phyloP scores from a whole-genome alignment of 2,888 invertebrate species.

The Stenodera caucasica region DNA sequence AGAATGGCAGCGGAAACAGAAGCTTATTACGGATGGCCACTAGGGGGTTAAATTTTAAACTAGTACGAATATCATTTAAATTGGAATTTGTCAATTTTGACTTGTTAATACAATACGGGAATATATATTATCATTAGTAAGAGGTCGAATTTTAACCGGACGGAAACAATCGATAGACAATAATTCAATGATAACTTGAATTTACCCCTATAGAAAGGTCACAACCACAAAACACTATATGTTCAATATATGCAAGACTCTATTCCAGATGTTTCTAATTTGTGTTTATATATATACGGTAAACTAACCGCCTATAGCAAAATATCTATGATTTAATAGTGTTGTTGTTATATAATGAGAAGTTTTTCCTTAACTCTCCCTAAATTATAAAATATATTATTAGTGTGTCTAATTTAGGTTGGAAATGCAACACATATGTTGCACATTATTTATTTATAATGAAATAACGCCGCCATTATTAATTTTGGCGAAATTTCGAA shows the following conservation, averaged over 20 bases:
- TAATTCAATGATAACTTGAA: conserved; percentile 35
- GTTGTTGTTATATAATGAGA: conserved; percentile 45
- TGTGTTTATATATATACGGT: conserved; percentile 27
- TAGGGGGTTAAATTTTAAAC: too few species aligned
- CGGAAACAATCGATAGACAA: conserved; percentile 55
- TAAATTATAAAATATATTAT: conserved; percentile 33
- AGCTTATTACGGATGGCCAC: conserved; percentile 47
- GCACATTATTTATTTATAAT: conserved; percentile 27
- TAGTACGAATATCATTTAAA: background rate
- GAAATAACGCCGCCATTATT: background rate
- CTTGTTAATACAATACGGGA: background rate
- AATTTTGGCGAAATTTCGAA: conserved; percentile 6
- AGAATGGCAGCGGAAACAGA: conserved; percentile 41
- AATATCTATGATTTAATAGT: conserved; percentile 41
- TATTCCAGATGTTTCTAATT: conserved; percentile 48
- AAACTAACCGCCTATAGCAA: conserved; percentile 39
- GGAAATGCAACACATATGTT: conserved; percentile 31
- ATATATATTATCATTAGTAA: background rate
- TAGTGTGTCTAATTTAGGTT: conserved; percentile 36
- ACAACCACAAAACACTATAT: conserved; percentile 44
- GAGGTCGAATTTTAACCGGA: conserved; percentile 51
- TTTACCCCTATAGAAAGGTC: conserved; percentile 37
- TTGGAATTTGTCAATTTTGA: background rate
- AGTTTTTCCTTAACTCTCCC: conserved; percentile 40
- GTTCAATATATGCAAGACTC: conserved; percentile 33